Evolutionary conservation across 1,140 invertebrate genomes (phyloP), one percentile per base, ranked within the genome.

Genomic region (Chrysomallon squamiferum): DNA sequence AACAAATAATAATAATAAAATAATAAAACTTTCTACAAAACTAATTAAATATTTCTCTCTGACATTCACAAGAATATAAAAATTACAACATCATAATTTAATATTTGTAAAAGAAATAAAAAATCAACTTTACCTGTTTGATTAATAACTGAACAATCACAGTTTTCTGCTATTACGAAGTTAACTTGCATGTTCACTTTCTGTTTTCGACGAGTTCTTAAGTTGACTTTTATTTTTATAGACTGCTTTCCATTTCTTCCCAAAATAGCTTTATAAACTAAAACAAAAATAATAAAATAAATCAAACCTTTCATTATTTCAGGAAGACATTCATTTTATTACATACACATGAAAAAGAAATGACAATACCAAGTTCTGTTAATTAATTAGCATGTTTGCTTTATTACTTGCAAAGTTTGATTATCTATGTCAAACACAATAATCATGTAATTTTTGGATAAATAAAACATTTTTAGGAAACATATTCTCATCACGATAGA

Each of bases 101-200:
- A n/a, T n/a, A n/a, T n/a, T n/a, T n/a, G n/a, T n/a, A n/a, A n/a
- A n/a, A n/a, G n/a, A n/a, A n/a, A n/a, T n/a, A n/a, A n/a, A n/a
- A n/a, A n/a, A n/a, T n/a, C n/a, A 30, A 38, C 45, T 60, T 64
- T 66, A 88, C 91, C 59, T 88, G 89, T 64, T 80, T 95, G 56
- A n/a, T 67, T 30, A n/a, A 76, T 33, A 1, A 71, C 41, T 27
- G 56, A 15, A 57, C 74, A 76, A 5, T 50, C 9, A 59, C 74
- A 76, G 5, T 58, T 13, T 4, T 20, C 20, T 9, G 35, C 38
- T 62, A 76, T 62, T 5, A 33, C 38, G 54, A 58, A 59, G 25
- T 64, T 70, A 2, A 62, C 67, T 60, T 72, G 72, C 9, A 22
- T 30, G 11, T 66, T 61, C 4, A 76, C 32, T 49, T 50, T 54